Evolutionary conservation across 2,797 vertebrate genomes (phyloP), one percentile per base, ranked within the genome.

Genomic region (Sciaenops ocellatus): DNA sequence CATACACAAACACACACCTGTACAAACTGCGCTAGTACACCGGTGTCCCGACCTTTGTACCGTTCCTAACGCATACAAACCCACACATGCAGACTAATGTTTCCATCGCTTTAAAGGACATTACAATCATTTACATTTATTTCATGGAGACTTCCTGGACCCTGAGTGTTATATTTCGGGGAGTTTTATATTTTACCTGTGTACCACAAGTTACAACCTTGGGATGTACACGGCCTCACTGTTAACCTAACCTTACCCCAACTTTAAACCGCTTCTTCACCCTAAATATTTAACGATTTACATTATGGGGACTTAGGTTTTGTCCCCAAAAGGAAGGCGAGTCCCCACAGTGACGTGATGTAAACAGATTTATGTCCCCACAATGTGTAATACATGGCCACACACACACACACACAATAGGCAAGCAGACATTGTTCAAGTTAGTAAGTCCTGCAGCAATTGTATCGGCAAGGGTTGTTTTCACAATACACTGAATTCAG

Each of bases 1-100:
- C 79, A 83, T 66, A 88, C 73, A 88, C 60, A 86, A 63, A 70
- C 74, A 79, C 79, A 78, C 69, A 81, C 47, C 20, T 75, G 46
- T 34, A 80, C 69, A 85, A 71, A 22, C 48, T 38, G 44, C 0
- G 3, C 38, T 30, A 38, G 57, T 22, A 59, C 78, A 78, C 78
- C 72, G 24, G 72, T 56, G 41, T 65, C 13, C 2, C 9, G 59
- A 67, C 41, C 72, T 67, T 56, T 70, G 52, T 42, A 41, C 46
- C 68, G 47, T 69, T 65, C 60, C 85, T 82, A 51, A 66, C 28
- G 57, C 41, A 73, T 46, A 61, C 3, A 26, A 6, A 62, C 52
- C 64, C n/a, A 71, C 24, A 74, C 78, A 79, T 26, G 64, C 73
- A 76, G 16, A 22, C 42, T 38, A 38, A 3, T 46, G 26, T 65